phyloP scores from a whole-genome alignment of 2,888 invertebrate species.

The Dryobota labecula region DNA sequence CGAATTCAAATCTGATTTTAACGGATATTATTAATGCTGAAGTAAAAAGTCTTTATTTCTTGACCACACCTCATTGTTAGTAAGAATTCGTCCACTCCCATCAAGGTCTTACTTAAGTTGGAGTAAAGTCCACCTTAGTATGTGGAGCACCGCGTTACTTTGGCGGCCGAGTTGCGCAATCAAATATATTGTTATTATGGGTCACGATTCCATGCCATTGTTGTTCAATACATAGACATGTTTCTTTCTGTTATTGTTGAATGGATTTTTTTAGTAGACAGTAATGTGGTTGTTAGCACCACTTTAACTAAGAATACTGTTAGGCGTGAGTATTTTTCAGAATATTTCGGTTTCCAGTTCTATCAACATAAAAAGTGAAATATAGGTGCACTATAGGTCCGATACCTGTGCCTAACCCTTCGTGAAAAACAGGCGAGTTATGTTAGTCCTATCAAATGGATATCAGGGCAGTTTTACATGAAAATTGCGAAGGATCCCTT shows the following conservation, averaged over 20 bases:
- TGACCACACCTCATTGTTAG: background rate
- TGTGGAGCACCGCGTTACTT: conserved; percentile 51
- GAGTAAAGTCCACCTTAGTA: conserved; percentile 26
- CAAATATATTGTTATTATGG: conserved; percentile 50
- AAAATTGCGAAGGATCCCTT: background rate
- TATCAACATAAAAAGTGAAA: too few relatives aligned
- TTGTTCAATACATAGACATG: conserved; percentile 26
- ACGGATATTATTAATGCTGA: background rate
- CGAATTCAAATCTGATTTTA: background rate
- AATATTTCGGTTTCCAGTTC: background rate
- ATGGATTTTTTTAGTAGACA: conserved; percentile 22
- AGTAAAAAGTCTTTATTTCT: background rate
- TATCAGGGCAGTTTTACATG: background rate
- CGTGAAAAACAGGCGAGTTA: background rate
- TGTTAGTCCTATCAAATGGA: background rate
- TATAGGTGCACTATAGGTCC: too few relatives aligned
- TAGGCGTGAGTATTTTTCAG: background rate
- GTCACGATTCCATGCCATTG: conserved; percentile 58
- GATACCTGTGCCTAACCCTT: too few relatives aligned
- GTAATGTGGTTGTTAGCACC: conserved; percentile 13
- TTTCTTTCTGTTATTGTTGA: conserved; percentile 47
- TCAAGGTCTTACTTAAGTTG: conserved; percentile 18
- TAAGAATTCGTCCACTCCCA: conserved; percentile 11
- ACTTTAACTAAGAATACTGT: conserved; percentile 11
- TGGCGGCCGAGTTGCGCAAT: conserved; percentile 58